Conservation (phyloP, 2,888 invertebrate genomes). For the Amiota minor region DNA sequence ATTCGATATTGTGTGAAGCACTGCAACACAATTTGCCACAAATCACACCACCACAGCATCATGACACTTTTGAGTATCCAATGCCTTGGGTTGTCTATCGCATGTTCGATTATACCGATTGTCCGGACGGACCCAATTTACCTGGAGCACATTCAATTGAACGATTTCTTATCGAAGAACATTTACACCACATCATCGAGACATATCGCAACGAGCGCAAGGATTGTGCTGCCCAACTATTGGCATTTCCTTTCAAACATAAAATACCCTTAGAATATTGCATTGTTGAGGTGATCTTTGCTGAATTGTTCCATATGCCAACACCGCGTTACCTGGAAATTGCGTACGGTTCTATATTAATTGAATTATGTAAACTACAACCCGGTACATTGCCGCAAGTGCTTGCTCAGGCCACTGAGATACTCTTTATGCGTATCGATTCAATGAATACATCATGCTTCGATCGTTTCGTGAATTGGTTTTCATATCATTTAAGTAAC, state of each 20-base stretch:
- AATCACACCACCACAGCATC: conserved; percentile 93
- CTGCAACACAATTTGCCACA: conserved; percentile 94
- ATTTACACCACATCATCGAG: conserved; percentile 93
- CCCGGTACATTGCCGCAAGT: conserved; percentile 98
- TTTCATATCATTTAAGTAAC: conserved; percentile 98
- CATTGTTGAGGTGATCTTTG: conserved; percentile 97
- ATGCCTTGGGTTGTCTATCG: conserved; percentile 95
- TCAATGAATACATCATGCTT: conserved; percentile 97
- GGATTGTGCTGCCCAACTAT: conserved; percentile 92
- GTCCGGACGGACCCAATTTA: conserved; percentile 91
- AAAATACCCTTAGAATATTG: conserved; percentile 98
- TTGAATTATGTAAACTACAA: conserved; percentile 97
- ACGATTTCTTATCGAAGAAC: conserved; percentile 97
- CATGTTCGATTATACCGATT: conserved; percentile 99
- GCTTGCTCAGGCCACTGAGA: conserved; percentile 97
- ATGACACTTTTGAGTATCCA: conserved; percentile 91
- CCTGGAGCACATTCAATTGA: conserved; percentile 98
- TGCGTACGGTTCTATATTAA: conserved; percentile 93
- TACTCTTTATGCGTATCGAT: conserved; percentile 95
- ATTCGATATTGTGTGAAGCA: conserved; percentile 94
- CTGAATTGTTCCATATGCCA: conserved; percentile 94
- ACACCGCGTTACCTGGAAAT: conserved; percentile 91
- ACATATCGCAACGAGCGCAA: conserved; percentile 91
- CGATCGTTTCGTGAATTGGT: conserved; percentile 98
- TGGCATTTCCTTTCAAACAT: conserved; percentile 93